Base-by-base conservation (phyloP, 2,797 vertebrate species). In the Pteronotus mesoamericanus region DNA sequence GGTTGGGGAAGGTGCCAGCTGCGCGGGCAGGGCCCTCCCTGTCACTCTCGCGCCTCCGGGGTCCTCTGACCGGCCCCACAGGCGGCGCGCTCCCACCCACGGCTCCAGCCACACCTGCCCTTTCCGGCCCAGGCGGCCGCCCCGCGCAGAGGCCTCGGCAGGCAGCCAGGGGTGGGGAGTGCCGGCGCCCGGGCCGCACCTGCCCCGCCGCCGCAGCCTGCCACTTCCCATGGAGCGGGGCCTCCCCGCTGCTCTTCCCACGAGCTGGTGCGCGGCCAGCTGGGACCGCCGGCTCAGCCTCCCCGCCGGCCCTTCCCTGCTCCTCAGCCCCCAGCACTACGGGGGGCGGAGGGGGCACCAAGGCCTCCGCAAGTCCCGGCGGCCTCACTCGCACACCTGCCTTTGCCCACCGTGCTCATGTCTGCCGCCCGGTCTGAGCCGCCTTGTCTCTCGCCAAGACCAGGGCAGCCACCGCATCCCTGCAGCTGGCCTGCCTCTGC, bases 381-480 rank as follows among this genome's bases (percentile, higher is more conserved):
- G 66, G 44, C 22, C 37, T 69, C 53, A 32, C 19, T 34, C 42
- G 55, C 51, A 57, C 57, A 44, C 44, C 86, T 53, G 6, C 34
- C 39, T 19, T 18, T 2, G 1, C 75, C 57, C 4, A 1, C 75
- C 9, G 19, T 6, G 2, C 77, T 18, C 26, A 8, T 0, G 2
- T 9, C 34, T 34, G 42, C 11, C n/a, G 34, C 69, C 51, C 57
- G 57, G 51, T 2, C 14, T 34, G 26, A 48, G 77, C 37, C 2
- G 2, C 71, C 68, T 2, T 15, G 19, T 7, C 34, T 77, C 78
- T 11, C 5, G 14, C 32, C 83, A 26, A 19, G 37, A 19, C 68
- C 74, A n/a, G 2, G 0, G 21, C 26, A 16, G 37, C 10, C 0
- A 2, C 75, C 1, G 0, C 37, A 2, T 1, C 57, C 51, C 75